Conservation (phyloP, 1,140 invertebrate species). For the Saccostrea cuccullata region DNA sequence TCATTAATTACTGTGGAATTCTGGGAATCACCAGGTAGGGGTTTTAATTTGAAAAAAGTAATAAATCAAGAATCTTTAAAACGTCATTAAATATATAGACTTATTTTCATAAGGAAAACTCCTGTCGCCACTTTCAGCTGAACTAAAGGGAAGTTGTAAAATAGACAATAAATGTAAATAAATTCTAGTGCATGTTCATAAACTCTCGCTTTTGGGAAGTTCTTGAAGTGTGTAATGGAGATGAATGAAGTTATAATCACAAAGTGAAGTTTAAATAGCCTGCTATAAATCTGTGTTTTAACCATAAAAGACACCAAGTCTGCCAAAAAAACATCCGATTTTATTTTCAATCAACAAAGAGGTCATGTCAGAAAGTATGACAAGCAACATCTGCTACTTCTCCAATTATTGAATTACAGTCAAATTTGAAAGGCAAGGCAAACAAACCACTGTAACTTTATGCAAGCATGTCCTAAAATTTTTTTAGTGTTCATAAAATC, state of each 20-base stretch:
- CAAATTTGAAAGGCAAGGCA: neutral
- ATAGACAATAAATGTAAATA: neutral
- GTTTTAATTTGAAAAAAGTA: conserved; percentile 20
- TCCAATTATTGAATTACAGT: conserved; percentile 8
- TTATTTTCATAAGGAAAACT: neutral
- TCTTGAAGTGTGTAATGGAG: neutral
- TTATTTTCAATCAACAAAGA: neutral
- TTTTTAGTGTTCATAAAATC: neutral
- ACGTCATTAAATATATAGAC: neutral
- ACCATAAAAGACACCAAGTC: neutral
- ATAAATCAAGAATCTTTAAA: no score
- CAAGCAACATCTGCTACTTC: neutral
- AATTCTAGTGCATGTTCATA: neutral
- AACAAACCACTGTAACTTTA: neutral
- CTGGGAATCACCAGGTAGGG: conserved; percentile 76
- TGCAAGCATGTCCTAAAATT: neutral
- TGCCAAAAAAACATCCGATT: neutral
- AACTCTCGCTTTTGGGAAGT: neutral
- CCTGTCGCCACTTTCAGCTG: neutral
- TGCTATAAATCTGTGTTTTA: neutral
- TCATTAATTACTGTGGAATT: conserved; percentile 75
- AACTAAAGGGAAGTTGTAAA: no score
- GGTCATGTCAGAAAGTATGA: neutral
- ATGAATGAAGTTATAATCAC: neutral
- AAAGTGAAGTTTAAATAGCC: conserved; percentile 15